Evolutionary conservation across 2,888 invertebrate genomes (phyloP).

Genomic region (Stenurella melanura): DNA sequence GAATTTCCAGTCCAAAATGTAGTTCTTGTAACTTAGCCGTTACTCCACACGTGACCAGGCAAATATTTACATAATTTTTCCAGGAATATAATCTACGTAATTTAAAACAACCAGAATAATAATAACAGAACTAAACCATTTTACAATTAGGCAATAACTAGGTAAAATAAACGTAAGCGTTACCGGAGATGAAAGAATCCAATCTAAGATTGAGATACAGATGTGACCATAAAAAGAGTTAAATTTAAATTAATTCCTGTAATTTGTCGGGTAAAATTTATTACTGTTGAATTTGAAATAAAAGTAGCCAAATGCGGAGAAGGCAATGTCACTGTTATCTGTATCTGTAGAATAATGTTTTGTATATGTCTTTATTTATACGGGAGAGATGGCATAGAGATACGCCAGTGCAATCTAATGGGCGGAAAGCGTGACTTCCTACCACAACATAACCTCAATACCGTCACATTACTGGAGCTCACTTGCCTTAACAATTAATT

Average conservation of each 20-base stretch:
- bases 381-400: conserved; percentile 57
- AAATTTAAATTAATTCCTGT: conserved; percentile 24
- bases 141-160: not conserved
- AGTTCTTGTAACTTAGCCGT: not conserved
- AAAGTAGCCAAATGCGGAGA: conserved; percentile 23
- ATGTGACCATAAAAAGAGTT: conserved; percentile 19
- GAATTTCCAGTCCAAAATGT: not conserved
- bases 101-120: not conserved
- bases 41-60: not conserved
- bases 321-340: conserved; percentile 2
- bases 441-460: conserved; percentile 58
- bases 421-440: conserved; percentile 62
- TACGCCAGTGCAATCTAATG: conserved; percentile 61
- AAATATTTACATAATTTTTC: not conserved
- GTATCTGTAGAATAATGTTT: conserved; percentile 26
- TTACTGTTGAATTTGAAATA: conserved; percentile 12
- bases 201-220: conserved; percentile 3
- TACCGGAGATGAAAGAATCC: not conserved
- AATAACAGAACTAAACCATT: not conserved
- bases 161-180: not conserved
- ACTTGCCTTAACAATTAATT: conserved; percentile 10
- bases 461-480: conserved; percentile 31
- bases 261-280: conserved; percentile 18
- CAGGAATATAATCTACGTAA: not conserved
- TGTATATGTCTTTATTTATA: conserved; percentile 59